Base-by-base conservation (phyloP, 2,797 vertebrate genomes). In the Sebastes diploproa region DNA sequence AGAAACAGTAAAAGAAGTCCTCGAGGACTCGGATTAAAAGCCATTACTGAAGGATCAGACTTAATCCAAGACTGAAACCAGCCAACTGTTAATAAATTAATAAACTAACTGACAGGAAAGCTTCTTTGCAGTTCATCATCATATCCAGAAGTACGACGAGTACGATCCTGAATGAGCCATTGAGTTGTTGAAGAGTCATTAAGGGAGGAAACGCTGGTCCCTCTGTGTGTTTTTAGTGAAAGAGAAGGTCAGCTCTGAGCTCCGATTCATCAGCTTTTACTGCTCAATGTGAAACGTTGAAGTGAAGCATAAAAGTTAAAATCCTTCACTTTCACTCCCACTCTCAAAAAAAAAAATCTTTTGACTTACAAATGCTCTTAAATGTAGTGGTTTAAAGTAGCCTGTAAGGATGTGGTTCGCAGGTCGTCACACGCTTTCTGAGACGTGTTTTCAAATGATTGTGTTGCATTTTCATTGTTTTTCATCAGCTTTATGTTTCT, bases 31-130 rank as follows among this genome's bases (percentile, higher is more conserved):
- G 4, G 73, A 78, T 73, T 72, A 60, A 54, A 68, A 61, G 56
- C 50, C 29, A 86, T 61, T n/a, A 61, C 34, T 61, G 46, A 42
- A 18, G 82, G 64, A 84, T 56, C 55, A 42, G 38, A 42, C 13
- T 42, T 42, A 42, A 42, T 42, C 38, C 38, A 42, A 14, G 38
- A 14, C 38, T 81, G 27, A 72, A 78, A 72, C 32, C 66, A 61
- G 64, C 34, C 54, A 64, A 46, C 62, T 73, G 54, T 52, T 79
- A 23, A 27, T 52, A 12, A 34, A 75, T 72, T 1, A 50, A 65
- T 61, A 16, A 59, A 75, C 61, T 12, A 56, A 30, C 16, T 12
- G 27, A 38, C 52, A 34, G 22, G 42, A 68, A 63, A 69, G 32
- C 68, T 56, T 67, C 55, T 73, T 29, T 46, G n/a, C 29, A 30